phyloP scores from a whole-genome alignment of 2,888 invertebrate species.

The Salticus scenicus region DNA sequence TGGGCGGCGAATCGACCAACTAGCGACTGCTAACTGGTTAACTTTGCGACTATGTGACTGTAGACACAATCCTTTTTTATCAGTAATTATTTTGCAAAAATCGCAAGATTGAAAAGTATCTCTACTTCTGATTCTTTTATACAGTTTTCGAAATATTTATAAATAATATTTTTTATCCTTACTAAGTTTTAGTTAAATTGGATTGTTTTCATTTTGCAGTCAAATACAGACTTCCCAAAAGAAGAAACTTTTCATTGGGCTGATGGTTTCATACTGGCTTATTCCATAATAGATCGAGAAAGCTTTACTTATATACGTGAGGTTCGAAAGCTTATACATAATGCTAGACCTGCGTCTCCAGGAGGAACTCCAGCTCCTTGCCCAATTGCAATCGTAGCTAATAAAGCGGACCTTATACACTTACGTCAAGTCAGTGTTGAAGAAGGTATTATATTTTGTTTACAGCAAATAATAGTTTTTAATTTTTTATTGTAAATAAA shows the following conservation, averaged over 20 bases:
- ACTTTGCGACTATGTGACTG: no score
- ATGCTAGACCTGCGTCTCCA: constrained; percentile 36
- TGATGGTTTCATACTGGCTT: constrained; percentile 90
- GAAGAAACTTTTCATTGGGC: constrained; percentile 90
- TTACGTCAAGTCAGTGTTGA: constrained; percentile 89
- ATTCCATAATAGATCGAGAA: constrained; percentile 90
- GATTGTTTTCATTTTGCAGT: constrained; percentile 77
- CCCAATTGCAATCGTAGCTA: constrained; percentile 89
- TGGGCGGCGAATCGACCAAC: no score
- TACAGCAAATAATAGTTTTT: no score
- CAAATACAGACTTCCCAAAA: constrained; percentile 83
- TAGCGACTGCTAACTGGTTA: no score
- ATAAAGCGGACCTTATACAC: constrained; percentile 94
- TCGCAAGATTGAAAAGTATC: no score
- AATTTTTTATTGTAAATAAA: no score
- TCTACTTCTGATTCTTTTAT: no score
- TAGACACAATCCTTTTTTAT: no score
- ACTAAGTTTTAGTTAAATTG: no score
- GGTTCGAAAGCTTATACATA: constrained; percentile 79
- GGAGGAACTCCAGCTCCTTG: constrained; percentile 52
- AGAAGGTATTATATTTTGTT: constrained; percentile 81
- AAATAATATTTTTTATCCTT: no score
- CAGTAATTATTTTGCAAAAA: no score
- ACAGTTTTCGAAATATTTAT: no score
- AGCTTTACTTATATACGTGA: constrained; percentile 89